Percentiles rank a stretch among this genome's conserved stretches.
These are phyloP conservation scores for Venustaconcha ellipsiformis DNA, from an alignment of 1,140 invertebrate species.

Conservation along the genomic window DNA sequence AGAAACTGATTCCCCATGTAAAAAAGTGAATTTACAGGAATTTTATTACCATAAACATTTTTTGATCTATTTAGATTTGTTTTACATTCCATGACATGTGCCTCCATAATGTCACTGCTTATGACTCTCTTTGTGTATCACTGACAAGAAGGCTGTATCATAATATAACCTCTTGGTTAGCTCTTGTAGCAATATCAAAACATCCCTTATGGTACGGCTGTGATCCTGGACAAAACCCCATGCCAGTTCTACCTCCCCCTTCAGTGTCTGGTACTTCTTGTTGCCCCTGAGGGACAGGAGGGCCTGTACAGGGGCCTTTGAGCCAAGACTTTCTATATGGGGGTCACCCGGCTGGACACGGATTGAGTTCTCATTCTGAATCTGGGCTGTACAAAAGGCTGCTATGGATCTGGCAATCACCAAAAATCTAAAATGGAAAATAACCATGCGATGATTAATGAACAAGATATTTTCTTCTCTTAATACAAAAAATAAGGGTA, in stretches of 20 bases:
- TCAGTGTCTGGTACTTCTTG: conserved; percentile 33
- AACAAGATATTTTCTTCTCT: neutral
- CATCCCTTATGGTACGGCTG: conserved; percentile 27
- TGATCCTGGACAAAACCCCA: conserved; percentile 30
- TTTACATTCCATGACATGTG: no score
- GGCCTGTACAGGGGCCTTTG: conserved; percentile 13
- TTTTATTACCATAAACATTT: no score
- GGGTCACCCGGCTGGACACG: conserved; percentile 11
- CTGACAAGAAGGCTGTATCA: conserved; percentile 14
- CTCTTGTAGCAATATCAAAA: conserved; percentile 9
- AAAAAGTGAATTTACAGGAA: no score
- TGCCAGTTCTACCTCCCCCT: conserved; percentile 15
- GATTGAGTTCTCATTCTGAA: conserved; percentile 14
- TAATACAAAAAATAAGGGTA: no score
- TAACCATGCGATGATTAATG: neutral
- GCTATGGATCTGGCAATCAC: conserved; percentile 18
- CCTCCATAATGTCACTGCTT: no score
- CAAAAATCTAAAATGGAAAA: conserved; percentile 21
- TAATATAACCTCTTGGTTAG: conserved; percentile 21
- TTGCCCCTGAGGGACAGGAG: conserved; percentile 23
- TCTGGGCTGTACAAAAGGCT: conserved; percentile 24
- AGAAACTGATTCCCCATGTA: no score
- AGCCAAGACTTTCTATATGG: neutral
- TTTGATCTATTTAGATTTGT: no score
- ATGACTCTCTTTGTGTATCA: conserved; percentile 4